A percentile compares a stretch with the other conserved stretches of the same genome.
Conservation (phyloP, 2,888 invertebrate genomes). For the Aporophyla nigra region DNA sequence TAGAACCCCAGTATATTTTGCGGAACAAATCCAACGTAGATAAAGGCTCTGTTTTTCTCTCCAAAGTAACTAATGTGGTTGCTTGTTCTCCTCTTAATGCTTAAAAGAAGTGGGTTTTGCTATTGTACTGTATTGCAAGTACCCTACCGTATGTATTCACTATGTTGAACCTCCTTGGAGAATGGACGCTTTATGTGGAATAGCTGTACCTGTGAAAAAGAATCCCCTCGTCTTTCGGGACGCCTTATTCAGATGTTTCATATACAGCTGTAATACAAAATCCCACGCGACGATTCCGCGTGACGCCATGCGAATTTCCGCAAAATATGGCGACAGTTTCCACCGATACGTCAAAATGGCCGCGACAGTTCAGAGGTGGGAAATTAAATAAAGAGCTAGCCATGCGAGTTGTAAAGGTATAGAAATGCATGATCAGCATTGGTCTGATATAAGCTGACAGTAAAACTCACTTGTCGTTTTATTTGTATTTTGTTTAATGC, state of each 20-base stretch:
- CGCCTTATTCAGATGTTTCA: no score
- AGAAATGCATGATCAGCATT: neutral
- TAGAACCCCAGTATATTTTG: conserved; percentile 31
- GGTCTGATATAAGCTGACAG: neutral
- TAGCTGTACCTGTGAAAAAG: conserved; percentile 8
- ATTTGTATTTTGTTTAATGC: no score
- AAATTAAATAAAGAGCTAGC: no score
- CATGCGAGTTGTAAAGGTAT: no score
- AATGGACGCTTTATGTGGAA: conserved; percentile 29
- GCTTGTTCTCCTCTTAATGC: conserved; percentile 36
- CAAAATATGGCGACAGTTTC: no score
- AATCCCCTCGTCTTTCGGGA: neutral
- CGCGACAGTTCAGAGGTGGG: no score
- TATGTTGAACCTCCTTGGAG: conserved; percentile 25
- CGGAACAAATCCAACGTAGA: conserved; percentile 38
- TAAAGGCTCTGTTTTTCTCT: conserved; percentile 37
- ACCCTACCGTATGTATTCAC: conserved; percentile 12
- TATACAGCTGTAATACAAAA: no score
- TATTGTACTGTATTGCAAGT: conserved; percentile 3
- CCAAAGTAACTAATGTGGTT: conserved; percentile 28
- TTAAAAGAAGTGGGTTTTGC: conserved; percentile 13
- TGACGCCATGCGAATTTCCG: no score
- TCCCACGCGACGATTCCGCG: no score
- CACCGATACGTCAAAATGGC: no score
- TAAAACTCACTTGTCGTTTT: neutral